phyloP scores from a whole-genome alignment of 2,797 vertebrate genomes.

The Eulemur coronatus region DNA sequence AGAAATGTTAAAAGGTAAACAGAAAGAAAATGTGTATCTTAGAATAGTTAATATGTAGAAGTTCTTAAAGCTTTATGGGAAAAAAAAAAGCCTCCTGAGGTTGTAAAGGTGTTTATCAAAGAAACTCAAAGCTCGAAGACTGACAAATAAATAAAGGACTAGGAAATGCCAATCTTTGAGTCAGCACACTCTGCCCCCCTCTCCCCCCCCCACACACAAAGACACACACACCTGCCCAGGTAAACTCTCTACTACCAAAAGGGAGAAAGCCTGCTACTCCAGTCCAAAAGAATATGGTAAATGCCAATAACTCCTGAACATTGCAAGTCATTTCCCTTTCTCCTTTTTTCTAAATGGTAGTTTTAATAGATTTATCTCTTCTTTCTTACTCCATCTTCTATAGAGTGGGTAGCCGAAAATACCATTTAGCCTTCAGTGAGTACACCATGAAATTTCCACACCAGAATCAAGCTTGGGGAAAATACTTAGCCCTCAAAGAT shows the following conservation, averaged over 20 bases:
- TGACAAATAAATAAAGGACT: background rate
- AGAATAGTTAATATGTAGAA: background rate
- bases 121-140: background rate
- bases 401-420: background rate
- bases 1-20: background rate
- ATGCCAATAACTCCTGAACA: background rate
- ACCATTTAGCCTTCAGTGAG: background rate
- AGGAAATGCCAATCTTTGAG: background rate
- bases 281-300: background rate
- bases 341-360: background rate
- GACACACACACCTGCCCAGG: background rate
- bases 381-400: background rate
- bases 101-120: conserved; percentile 14
- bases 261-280: background rate
- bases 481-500: background rate
- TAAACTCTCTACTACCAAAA: background rate
- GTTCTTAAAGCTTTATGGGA: background rate
- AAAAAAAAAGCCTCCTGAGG: background rate
- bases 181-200: background rate
- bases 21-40: background rate
- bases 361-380: background rate
- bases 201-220: too few species aligned
- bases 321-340: background rate
- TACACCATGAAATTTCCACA: background rate
- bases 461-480: background rate